Percentiles rank a stretch among this genome's conserved stretches.
These are phyloP conservation scores for Diachasmimorpha longicaudata DNA, from an alignment of 1,140 invertebrate species.

Conservation along the genomic window DNA sequence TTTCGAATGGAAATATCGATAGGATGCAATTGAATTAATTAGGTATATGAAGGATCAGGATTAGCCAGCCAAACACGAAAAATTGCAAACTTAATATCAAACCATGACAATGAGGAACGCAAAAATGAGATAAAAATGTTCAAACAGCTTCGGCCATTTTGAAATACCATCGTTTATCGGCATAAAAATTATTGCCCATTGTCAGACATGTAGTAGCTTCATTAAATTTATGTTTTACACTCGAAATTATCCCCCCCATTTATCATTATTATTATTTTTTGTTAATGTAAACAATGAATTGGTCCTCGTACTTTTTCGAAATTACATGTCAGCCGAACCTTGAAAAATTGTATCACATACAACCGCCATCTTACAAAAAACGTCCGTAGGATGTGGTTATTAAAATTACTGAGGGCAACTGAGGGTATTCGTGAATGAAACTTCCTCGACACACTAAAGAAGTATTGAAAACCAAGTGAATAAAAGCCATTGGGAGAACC, in stretches of 20 bases:
- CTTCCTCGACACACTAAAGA: constrained; percentile 44
- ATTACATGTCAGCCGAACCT: constrained; percentile 8
- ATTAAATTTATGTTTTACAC: background rate
- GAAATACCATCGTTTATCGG: background rate
- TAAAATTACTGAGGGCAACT: constrained; percentile 54
- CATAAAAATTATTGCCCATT: no score
- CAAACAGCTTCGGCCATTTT: background rate
- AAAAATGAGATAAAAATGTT: no score
- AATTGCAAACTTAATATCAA: no score
- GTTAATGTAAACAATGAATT: background rate
- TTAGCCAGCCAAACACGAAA: no score
- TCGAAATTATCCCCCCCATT: no score
- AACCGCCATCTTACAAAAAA: constrained; percentile 55
- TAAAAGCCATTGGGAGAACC: background rate
- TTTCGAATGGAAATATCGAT: no score
- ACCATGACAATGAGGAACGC: no score
- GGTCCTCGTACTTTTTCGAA: background rate
- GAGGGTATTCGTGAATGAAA: constrained; percentile 49
- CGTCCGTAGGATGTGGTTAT: constrained; percentile 58
- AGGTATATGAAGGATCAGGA: no score
- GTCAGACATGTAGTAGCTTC: background rate
- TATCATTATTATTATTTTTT: background rate
- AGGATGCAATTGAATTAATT: no score
- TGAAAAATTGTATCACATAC: constrained; percentile 18
- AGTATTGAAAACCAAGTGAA: background rate